These are phyloP conservation scores for Pygoscelis antarcticus DNA, from an alignment of 2,113 vertebrate genomes.

Conservation along the genomic window DNA sequence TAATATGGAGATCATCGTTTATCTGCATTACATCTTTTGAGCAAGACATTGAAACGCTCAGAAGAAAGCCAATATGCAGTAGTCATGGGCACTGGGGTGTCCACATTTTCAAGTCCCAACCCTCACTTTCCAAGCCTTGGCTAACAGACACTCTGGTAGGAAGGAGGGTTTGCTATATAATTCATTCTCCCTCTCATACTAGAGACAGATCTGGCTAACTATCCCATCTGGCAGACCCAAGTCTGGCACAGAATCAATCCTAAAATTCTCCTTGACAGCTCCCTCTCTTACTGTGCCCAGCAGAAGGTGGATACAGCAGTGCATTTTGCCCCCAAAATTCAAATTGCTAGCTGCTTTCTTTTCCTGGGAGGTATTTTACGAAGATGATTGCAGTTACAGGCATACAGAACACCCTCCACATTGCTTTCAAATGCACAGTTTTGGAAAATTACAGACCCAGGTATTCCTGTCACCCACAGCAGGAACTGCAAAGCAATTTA, in stretches of 20 bases:
- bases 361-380: neutral
- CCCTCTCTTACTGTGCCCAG: neutral
- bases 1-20: neutral
- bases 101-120: neutral
- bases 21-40: neutral
- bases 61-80: neutral
- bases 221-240: neutral
- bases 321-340: neutral
- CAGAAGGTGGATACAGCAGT: neutral
- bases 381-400: neutral
- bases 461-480: constrained; percentile 62
- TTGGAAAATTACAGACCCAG: constrained; percentile 55
- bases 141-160: neutral
- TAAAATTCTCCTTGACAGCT: neutral
- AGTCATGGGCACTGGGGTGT: neutral
- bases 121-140: neutral
- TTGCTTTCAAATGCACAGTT: constrained; percentile 12
- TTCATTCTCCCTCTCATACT: neutral
- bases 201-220: neutral
- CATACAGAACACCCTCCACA: neutral
- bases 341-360: neutral
- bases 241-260: neutral
- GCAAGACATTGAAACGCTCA: neutral
- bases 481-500: constrained; percentile 62
- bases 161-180: neutral